A percentile compares a stretch with the other conserved stretches of the same genome.
These are phyloP conservation scores for Hoplostethus atlanticus DNA, from an alignment of 2,797 vertebrate species.

Conservation along the genomic window DNA sequence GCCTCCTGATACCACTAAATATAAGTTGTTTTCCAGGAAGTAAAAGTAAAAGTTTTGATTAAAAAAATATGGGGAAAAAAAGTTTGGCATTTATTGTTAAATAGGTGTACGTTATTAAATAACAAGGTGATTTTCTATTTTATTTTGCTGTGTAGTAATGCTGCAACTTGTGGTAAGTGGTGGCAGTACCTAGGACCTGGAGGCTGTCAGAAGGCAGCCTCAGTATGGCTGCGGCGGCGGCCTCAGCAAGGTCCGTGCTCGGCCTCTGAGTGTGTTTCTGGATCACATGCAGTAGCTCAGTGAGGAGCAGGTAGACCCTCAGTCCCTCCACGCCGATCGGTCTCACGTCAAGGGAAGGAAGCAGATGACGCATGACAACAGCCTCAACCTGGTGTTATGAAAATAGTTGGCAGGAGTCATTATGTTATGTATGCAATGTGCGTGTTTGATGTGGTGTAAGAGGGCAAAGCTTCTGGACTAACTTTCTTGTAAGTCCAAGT, in stretches of 20 bases:
- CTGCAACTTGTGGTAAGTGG: not conserved
- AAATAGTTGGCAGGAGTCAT: not conserved
- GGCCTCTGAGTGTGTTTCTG: not conserved
- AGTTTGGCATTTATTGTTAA: no score
- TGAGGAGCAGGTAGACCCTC: slow-evolving; percentile 83
- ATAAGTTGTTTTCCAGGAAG: no score
- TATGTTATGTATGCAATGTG: not conserved
- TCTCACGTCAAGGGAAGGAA: slow-evolving; percentile 52
- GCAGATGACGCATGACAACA: slow-evolving; percentile 49
- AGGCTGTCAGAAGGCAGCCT: slow-evolving; percentile 57
- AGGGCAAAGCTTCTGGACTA: not conserved
- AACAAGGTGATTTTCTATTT: no score
- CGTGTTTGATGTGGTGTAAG: not conserved
- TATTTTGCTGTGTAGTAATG: no score
- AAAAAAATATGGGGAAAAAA: no score
- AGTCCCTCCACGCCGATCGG: slow-evolving; percentile 77
- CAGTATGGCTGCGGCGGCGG: slow-evolving; percentile 53
- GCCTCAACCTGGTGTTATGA: slow-evolving; percentile 69
- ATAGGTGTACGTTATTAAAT: no score
- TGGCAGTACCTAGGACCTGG: slow-evolving; percentile 73
- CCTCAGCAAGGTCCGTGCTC: slow-evolving; percentile 38
- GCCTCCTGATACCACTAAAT: no score
- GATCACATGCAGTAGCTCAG: slow-evolving; percentile 67
- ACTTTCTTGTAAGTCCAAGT: no score
- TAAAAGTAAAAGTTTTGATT: no score